Base-by-base conservation (phyloP, 1,140 invertebrate genomes). In the Drosophila mojavensis region DNA sequence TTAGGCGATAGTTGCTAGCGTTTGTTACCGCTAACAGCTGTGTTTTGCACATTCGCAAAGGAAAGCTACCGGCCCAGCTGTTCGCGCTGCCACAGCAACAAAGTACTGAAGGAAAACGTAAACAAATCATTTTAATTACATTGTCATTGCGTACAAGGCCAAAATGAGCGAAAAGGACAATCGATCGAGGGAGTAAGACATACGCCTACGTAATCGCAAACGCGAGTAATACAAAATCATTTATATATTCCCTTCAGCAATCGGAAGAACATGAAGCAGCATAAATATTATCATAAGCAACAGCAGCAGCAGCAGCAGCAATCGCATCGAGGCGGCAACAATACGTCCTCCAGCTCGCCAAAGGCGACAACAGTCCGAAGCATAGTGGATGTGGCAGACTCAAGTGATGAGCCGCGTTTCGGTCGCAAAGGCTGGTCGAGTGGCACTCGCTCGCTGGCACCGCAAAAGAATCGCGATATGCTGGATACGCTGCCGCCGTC, bases 161-260 rank as follows among this genome's bases (percentile, higher is more conserved):
- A 84, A 36, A 65, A 91, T 91, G 90, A 72, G 72, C 28, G 74
- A 80, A 78, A 91, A 91, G 82, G 90, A 91, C 76, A 81, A 91
- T 91, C 90, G 90, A 90, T 88, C 78, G 53, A 91, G 90, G 72
- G 90, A 85, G 90, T 91, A 77, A 79, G 90, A 85, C 56, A 30
- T 1, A 47, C 43, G 43, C 4, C 9, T 26, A 81, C 71, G 64
- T 79, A 67, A 71, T 55, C 58, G 9, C 51, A n/a, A 13, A 6
- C 13, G 36, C 4, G 36, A 39, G 10, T 47, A 47, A 47, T 7
- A 51, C 41, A 26, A 20, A 47, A 41, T n/a, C 9, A 4, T 13
- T 26, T 1, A 33, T 9, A 17, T 0, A 53, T n/a, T 1, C 2
- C 7, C 24, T 7, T 13, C 20, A 91, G 90, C 5, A 91, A 91